A percentile compares a stretch with the other conserved stretches of the same genome.
These are phyloP conservation scores for Pygmarrhopalites habei DNA, from an alignment of 1,140 invertebrate species.

Conservation along the genomic window DNA sequence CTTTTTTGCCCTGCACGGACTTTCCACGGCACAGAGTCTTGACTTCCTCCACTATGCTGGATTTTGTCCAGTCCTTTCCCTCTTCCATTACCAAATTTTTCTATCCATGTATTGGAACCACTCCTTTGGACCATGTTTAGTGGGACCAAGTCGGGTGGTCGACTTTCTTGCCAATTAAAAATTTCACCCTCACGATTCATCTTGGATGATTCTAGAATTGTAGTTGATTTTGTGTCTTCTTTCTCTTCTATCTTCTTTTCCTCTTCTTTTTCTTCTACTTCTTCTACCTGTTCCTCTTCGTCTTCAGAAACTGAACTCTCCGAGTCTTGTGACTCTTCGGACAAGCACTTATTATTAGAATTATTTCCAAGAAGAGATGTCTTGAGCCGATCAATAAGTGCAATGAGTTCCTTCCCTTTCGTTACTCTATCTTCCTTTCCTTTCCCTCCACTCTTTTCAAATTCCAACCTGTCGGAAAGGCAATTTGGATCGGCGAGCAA, in stretches of 20 bases:
- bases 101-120: constrained; percentile 14
- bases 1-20: constrained; percentile 44
- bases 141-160: constrained; percentile 15
- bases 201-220: not conserved
- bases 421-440: constrained; percentile 35
- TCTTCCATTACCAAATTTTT: not conserved
- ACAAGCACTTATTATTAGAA: not conserved
- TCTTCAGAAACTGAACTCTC: not conserved
- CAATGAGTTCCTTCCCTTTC: constrained; percentile 58
- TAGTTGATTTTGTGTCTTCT: not conserved
- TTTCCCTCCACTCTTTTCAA: not conserved
- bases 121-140: not conserved
- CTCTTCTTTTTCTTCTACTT: not conserved
- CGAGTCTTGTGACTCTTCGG: not conserved
- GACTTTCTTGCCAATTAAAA: constrained; percentile 11
- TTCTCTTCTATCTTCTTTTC: not conserved
- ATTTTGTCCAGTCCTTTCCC: not conserved
- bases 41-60: not conserved
- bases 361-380: constrained; percentile 49
- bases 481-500: constrained; percentile 43
- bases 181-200: constrained; percentile 1
- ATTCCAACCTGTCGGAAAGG: not conserved
- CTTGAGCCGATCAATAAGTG: constrained; percentile 65
- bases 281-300: not conserved
- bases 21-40: constrained; percentile 35